Conservation (phyloP, 2,113 vertebrate genomes). For the Brachypodius melanocephalos region DNA sequence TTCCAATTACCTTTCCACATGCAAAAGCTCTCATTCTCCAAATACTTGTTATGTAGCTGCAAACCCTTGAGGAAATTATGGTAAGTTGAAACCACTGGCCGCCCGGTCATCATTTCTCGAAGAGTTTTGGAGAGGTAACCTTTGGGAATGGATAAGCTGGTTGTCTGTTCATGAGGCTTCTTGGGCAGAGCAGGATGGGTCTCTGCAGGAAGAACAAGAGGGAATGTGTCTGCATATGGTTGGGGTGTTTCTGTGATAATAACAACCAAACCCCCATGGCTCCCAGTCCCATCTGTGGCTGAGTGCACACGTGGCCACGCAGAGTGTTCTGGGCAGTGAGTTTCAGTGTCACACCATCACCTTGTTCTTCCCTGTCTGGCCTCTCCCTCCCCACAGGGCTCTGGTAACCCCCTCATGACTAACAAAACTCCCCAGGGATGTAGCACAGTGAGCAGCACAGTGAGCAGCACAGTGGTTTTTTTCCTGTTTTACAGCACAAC, state of each 20-base stretch:
- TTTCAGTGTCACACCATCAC: neutral
- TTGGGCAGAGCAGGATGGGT: neutral
- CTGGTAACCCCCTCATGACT: neutral
- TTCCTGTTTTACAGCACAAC: neutral
- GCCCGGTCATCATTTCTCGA: slow-evolving; percentile 24
- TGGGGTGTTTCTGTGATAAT: neutral
- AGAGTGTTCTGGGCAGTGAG: neutral
- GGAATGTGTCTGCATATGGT: neutral
- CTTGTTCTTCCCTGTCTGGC: neutral
- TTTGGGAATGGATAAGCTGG: slow-evolving; percentile 49
- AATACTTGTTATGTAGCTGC: slow-evolving; percentile 55
- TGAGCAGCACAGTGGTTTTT: neutral
- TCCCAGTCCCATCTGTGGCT: neutral
- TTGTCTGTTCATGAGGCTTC: slow-evolving; percentile 21
- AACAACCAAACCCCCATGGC: neutral
- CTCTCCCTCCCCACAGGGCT: neutral
- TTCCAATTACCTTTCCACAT: slow-evolving; percentile 60
- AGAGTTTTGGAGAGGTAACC: slow-evolving; percentile 13
- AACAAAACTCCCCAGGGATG: neutral
- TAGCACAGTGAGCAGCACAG: neutral
- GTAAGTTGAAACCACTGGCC: slow-evolving; percentile 52
- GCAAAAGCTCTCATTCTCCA: slow-evolving; percentile 41
- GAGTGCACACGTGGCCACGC: rapidly evolving
- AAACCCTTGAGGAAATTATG: slow-evolving; percentile 62
- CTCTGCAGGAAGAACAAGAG: neutral